Evolutionary conservation across 1,140 invertebrate species (phyloP).

Genomic region (Rhysida immarginata): DNA sequence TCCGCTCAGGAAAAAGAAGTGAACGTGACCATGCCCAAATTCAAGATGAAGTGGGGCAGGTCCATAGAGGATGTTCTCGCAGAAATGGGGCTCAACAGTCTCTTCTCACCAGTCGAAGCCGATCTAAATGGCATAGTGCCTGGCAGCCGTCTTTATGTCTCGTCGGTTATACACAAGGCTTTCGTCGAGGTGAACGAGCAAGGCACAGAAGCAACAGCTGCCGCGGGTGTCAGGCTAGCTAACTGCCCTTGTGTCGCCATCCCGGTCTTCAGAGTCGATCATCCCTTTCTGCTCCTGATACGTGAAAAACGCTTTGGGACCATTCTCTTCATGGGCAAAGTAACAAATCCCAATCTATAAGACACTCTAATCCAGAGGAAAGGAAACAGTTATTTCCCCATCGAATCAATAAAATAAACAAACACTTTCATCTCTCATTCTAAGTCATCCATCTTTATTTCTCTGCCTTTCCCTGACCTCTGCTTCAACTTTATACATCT

Average conservation of each 20-base stretch:
- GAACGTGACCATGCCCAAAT: constrained; percentile 64
- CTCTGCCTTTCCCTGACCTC: too few relatives aligned
- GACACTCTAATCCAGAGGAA: too few relatives aligned
- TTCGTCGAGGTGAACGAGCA: constrained; percentile 27
- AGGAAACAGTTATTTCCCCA: too few relatives aligned
- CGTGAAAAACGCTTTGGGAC: constrained; percentile 39
- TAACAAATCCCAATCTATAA: too few relatives aligned
- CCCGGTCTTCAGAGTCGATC: constrained; percentile 45
- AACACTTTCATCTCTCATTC: too few relatives aligned
- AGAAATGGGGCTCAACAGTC: constrained; percentile 45
- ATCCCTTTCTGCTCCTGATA: constrained; percentile 55
- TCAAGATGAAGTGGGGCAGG: constrained; percentile 54
- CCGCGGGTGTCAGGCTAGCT: constrained; percentile 33
- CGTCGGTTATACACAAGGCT: not conserved
- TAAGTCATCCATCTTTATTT: too few relatives aligned
- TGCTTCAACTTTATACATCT: too few relatives aligned
- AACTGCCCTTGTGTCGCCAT: too few relatives aligned
- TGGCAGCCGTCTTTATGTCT: constrained; percentile 22
- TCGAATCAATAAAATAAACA: too few relatives aligned
- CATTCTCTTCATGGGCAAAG: constrained; percentile 51
- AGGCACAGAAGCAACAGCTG: constrained; percentile 31
- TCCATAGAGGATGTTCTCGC: constrained; percentile 44
- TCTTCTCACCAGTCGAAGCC: constrained; percentile 37
- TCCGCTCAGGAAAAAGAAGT: constrained; percentile 33
- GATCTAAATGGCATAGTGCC: constrained; percentile 45